phyloP scores from a whole-genome alignment of 2,113 vertebrate species.

The Myocastor coypus region DNA sequence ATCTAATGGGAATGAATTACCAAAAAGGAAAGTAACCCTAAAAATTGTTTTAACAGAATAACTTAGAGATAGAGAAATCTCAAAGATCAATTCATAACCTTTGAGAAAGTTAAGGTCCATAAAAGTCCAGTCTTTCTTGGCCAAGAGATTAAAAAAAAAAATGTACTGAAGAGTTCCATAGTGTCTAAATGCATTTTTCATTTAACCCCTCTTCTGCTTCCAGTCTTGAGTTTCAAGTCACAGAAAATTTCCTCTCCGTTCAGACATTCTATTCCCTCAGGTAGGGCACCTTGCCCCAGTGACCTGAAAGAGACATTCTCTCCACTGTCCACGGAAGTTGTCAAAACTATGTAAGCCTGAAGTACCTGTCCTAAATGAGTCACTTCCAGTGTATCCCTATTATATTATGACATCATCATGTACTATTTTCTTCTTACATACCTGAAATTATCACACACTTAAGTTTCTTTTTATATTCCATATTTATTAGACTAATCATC shows the following conservation, averaged over 20 bases:
- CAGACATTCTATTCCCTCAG: neutral
- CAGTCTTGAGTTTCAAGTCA: neutral
- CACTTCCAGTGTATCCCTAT: neutral
- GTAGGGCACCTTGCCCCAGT: fast-evolving
- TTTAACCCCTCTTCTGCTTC: neutral
- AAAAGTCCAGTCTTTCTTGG: neutral
- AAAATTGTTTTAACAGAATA: neutral
- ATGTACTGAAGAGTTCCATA: neutral
- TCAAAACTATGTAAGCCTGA: neutral
- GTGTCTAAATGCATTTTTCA: neutral
- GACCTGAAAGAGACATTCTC: neutral
- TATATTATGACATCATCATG: neutral
- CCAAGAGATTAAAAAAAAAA: no score
- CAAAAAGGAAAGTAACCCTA: neutral
- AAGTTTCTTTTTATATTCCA: neutral
- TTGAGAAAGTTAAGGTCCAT: neutral
- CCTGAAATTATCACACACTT: neutral
- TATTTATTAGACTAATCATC: neutral
- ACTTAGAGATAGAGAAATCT: neutral
- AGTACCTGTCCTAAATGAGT: neutral
- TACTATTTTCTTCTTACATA: neutral
- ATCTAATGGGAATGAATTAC: constrained; percentile 1
- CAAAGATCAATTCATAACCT: neutral
- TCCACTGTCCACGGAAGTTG: neutral
- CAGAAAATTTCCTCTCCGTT: neutral